phyloP scores from a whole-genome alignment of 2,113 vertebrate species.

The Cinclus mexicanus region DNA sequence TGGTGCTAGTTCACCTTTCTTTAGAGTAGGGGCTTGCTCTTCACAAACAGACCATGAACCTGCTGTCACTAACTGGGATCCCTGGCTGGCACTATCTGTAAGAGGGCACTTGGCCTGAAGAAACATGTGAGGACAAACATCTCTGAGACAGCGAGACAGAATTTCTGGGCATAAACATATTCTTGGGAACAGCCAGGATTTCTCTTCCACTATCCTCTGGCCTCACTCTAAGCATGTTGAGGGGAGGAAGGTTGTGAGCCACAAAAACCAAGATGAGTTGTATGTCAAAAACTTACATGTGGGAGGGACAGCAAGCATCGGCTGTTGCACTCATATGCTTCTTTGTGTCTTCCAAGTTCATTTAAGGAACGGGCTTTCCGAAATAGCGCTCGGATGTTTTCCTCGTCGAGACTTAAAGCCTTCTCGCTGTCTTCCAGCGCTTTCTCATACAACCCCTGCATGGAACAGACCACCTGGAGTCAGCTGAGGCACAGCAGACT shows the following conservation, averaged over 20 bases:
- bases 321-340: conserved; percentile 90
- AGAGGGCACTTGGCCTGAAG: not conserved
- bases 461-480: not conserved
- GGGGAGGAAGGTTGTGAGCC: not conserved
- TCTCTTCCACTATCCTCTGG: not conserved
- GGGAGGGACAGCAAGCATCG: conserved; percentile 83
- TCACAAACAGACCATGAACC: not conserved
- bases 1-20: not conserved
- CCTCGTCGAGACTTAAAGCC: conserved; percentile 80
- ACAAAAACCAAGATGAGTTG: not conserved
- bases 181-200: not conserved
- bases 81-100: not conserved
- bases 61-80: not conserved
- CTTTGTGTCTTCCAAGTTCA: conserved; percentile 84
- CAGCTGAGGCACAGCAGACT: not conserved
- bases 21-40: not conserved
- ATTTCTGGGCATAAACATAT: not conserved
- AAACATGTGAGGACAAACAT: not conserved
- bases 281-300: conserved; percentile 78
- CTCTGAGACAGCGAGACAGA: not conserved
- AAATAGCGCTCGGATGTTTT: conserved; percentile 85
- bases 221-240: not conserved
- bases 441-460: conserved; percentile 82
- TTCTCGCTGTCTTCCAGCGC: conserved; percentile 86
- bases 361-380: conserved; percentile 89